Evolutionary conservation across 92 coral and sea anemone species (phyloP), one percentile per base, ranked within the genome.

Genomic region (Palythoa grandiflora): DNA sequence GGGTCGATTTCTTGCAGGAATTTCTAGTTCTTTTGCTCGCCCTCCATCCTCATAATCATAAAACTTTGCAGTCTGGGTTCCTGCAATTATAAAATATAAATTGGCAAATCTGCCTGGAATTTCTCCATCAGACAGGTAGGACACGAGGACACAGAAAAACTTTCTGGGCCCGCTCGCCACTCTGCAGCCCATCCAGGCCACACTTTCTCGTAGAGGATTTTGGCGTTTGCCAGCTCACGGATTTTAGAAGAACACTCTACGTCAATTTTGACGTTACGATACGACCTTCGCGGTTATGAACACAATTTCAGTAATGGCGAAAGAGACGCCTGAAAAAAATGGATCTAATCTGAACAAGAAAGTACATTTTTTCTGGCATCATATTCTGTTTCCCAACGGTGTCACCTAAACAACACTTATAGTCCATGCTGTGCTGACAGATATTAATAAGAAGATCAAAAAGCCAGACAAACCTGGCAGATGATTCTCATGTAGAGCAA

Each of bases 61-160:
- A 44, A 89, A 91, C 60, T 90, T 93, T 0, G 87, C 50, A 16
- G 98, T 95, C 73, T 95, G 98, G 52, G 98, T 95, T 66, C 92
- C 98, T 95, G 80, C 28, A 85, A 73, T 73, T 35, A 19, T 12
- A 37, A 35, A 28, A 0, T 28, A 28, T 28, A 68, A 0, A 38
- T 20, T 7, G 14, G 14, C 61, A 2, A 16, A 17, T 65, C 35
- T 16, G 71, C 35, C 36, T 35, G 0, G 36, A 65, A 65, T 17
- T 65, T 3, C 36, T 65, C 71, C 2, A 65, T 65, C 71, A 65
- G 0, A 65, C 65, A 57, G 3, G 10, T 1, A 20, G 71, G n/a
- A 65, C 36, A 65, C 71, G 71, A 65, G 36, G 71, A 65, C 71
- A 65, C 6, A 17, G 28, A 28, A 65, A 65, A 3, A 35, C 9